Percentiles rank a stretch among this genome's conserved stretches.
Evolutionary conservation across 2,888 invertebrate genomes (phyloP).

Genomic region (Torymus tubicola): DNA sequence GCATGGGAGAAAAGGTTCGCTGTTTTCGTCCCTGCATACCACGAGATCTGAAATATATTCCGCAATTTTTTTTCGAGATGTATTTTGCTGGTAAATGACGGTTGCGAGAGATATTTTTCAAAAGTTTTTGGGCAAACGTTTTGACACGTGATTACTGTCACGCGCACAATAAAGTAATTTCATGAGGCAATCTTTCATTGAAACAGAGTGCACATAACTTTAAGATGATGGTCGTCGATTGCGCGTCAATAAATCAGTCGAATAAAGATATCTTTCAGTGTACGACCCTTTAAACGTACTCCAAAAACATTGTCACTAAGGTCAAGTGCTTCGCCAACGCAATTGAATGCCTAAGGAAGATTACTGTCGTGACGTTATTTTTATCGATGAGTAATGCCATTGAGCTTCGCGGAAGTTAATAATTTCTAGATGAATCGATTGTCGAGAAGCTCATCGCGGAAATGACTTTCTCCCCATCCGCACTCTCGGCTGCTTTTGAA

Average conservation of each 20-base stretch:
- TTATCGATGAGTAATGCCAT: too few relatives aligned
- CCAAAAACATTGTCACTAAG: slow-evolving; percentile 32
- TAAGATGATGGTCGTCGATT: not conserved
- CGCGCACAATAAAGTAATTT: slow-evolving; percentile 17
- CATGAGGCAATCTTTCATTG: not conserved
- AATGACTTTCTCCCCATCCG: not conserved
- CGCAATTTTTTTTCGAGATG: not conserved
- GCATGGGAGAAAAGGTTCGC: not conserved
- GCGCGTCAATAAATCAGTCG: slow-evolving; percentile 29
- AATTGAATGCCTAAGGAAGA: slow-evolving; percentile 10
- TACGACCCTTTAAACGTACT: not conserved
- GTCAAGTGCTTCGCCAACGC: slow-evolving; percentile 8
- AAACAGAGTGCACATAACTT: slow-evolving; percentile 9
- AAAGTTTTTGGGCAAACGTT: too few relatives aligned
- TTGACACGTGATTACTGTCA: too few relatives aligned
- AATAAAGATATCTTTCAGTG: not conserved
- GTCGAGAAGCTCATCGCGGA: too few relatives aligned
- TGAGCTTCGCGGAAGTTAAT: too few relatives aligned
- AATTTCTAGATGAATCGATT: too few relatives aligned
- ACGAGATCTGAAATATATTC: too few relatives aligned
- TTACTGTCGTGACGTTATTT: too few relatives aligned
- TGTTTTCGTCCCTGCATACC: too few relatives aligned
- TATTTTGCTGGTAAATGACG: too few relatives aligned
- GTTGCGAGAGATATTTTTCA: too few relatives aligned
- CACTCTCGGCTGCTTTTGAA: not conserved